Evolutionary conservation across 2,888 invertebrate genomes (phyloP).

Genomic region (Eretmocerus hayati): DNA sequence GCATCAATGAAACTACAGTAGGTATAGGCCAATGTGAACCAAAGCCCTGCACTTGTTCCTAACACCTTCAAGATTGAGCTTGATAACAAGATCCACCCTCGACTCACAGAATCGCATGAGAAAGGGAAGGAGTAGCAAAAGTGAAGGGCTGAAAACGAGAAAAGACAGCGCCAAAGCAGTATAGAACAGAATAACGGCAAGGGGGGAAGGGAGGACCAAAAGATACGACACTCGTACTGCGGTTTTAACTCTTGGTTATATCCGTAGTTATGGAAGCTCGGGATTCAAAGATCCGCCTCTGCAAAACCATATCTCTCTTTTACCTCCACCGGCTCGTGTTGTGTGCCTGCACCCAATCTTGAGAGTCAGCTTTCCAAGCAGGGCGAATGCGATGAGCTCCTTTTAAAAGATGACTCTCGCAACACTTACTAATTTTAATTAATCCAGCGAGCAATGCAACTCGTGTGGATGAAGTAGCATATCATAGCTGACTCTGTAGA

Average conservation of each 20-base stretch:
- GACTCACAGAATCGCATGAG: no score
- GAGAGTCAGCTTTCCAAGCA: neutral
- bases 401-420: conserved; percentile 17
- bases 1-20: no score
- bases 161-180: conserved; percentile 25
- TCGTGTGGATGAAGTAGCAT: neutral
- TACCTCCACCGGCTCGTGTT: neutral
- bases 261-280: conserved; percentile 43
- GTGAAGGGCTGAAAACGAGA: conserved; percentile 24
- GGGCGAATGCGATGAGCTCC: conserved; percentile 16
- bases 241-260: conserved; percentile 47
- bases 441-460: conserved; percentile 11
- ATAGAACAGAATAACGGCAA: no score
- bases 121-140: conserved; percentile 23
- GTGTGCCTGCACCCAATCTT: neutral
- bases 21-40: no score
- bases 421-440: conserved; percentile 22
- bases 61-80: conserved; percentile 41
- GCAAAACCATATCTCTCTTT: conserved; percentile 5
- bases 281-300: conserved; percentile 32
- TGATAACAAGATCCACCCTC: conserved; percentile 43
- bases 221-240: conserved; percentile 45
- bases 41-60: conserved; percentile 39
- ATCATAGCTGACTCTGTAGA: no score
- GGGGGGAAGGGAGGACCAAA: no score